Conservation (phyloP, 2,797 vertebrate species). For the Parauchenoglanis ngamensis region DNA sequence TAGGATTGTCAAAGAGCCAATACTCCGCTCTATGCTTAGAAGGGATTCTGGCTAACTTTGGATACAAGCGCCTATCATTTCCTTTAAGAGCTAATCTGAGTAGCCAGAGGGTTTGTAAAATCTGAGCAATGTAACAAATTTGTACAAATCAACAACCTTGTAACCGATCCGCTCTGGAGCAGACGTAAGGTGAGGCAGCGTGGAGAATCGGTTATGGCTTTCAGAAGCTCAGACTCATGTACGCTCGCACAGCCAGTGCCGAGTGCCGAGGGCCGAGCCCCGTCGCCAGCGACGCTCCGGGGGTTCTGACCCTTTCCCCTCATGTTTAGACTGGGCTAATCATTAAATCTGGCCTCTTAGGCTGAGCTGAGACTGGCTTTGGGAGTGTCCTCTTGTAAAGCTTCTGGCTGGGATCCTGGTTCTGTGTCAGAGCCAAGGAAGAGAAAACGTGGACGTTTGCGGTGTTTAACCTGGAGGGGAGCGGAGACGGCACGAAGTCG, state of each 20-base stretch:
- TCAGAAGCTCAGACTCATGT: slow-evolving; percentile 19
- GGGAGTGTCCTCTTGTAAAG: not conserved
- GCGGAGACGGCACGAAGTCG: not conserved
- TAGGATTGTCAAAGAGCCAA: not conserved
- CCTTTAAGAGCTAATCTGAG: not conserved
- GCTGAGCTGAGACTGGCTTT: not conserved
- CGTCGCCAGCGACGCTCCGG: slow-evolving; percentile 55
- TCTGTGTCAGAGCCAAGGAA: not conserved
- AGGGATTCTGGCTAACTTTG: not conserved
- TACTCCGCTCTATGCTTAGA: not conserved
- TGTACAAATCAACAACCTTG: not conserved
- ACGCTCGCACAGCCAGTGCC: not conserved
- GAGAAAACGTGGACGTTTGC: not conserved
- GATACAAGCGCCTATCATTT: not conserved
- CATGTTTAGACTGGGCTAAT: slow-evolving; percentile 37
- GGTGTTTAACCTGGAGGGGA: not conserved
- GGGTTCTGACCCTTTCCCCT: slow-evolving; percentile 33
- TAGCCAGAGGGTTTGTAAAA: not conserved
- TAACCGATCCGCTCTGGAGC: not conserved
- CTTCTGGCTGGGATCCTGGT: not conserved
- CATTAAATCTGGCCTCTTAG: slow-evolving; percentile 18
- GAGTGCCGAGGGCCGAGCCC: too few species aligned
- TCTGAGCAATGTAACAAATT: not conserved
- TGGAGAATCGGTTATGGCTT: slow-evolving; percentile 62
- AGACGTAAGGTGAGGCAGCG: slow-evolving; percentile 48